phyloP scores from a whole-genome alignment of 2,888 invertebrate species.

The Zaprionus lineosus region DNA sequence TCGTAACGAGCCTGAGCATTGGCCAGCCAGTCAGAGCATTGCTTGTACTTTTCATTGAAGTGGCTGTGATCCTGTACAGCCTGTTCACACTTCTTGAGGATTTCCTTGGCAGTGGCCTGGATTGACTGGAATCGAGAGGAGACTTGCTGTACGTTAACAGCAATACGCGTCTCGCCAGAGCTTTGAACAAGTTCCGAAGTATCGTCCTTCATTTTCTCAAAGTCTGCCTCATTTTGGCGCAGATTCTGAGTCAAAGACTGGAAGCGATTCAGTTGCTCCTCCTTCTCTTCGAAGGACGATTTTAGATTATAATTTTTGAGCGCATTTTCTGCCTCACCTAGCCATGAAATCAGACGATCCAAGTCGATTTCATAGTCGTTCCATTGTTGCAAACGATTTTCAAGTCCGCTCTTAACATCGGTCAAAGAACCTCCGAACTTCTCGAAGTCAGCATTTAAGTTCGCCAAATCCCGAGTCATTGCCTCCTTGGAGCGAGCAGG shows the following conservation, averaged over 20 bases:
- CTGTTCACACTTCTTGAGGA: conserved; percentile 95
- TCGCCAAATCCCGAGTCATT: conserved; percentile 91
- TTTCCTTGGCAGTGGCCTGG: conserved; percentile 93
- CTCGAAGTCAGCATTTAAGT: conserved; percentile 91
- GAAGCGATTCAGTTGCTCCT: conserved; percentile 94
- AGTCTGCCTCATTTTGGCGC: conserved; percentile 92
- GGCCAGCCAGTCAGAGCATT: conserved; percentile 91
- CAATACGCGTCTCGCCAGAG: conserved; percentile 93
- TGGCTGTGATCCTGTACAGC: conserved; percentile 91
- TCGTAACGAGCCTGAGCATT: conserved; percentile 89
- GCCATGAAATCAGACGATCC: conserved; percentile 91
- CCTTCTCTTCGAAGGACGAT: conserved; percentile 93
- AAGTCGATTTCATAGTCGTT: conserved; percentile 93
- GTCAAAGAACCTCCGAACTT: conserved; percentile 90
- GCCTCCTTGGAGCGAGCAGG: conserved; percentile 92
- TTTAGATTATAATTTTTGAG: conserved; percentile 93
- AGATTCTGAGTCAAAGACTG: conserved; percentile 91
- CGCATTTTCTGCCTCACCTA: conserved; percentile 92
- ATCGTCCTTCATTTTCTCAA: conserved; percentile 93
- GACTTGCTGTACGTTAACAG: conserved; percentile 94
- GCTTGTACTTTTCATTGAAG: conserved; percentile 92
- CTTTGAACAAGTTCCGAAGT: conserved; percentile 92
- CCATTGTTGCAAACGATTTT: conserved; percentile 95
- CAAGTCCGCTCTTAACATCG: conserved; percentile 90
- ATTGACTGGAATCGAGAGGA: conserved; percentile 95